phyloP scores from a whole-genome alignment of 53 echinoderm and acorn worm species.

The Zoroaster sp. region DNA sequence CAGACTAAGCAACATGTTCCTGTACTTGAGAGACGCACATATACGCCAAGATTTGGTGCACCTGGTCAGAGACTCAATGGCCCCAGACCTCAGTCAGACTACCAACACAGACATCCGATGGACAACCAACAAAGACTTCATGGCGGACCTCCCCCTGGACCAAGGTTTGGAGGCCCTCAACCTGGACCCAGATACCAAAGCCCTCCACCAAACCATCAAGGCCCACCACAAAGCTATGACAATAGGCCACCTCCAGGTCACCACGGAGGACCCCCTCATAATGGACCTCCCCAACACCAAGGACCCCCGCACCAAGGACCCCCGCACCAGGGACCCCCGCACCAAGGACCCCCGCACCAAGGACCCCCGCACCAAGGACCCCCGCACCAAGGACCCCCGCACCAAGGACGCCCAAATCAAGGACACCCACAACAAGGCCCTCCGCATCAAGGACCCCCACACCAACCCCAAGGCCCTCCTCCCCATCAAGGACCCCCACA shows the following conservation, averaged over 20 bases:
- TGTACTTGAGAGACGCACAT: slow-evolving; percentile 23
- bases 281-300: not conserved
- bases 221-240: not conserved
- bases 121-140: not conserved
- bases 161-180: not conserved
- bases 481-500: slow-evolving; percentile 15
- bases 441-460: not conserved
- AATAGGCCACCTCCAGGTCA: slow-evolving; percentile 4
- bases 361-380: slow-evolving; percentile 7
- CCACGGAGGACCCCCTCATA: not conserved
- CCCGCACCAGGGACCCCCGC: slow-evolving; percentile 22
- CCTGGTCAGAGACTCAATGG: not conserved
- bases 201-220: slow-evolving; percentile 2
- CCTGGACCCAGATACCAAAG: slow-evolving; percentile 14
- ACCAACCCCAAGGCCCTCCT: slow-evolving; percentile 10
- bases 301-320: slow-evolving; percentile 4
- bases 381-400: slow-evolving; percentile 6
- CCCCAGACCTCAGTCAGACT: slow-evolving; percentile 25
- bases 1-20: slow-evolving; percentile 17
- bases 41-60: not conserved
- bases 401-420: slow-evolving; percentile 1
- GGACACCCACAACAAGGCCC: not conserved
- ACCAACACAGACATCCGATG: slow-evolving; percentile 10
- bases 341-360: slow-evolving; percentile 9
- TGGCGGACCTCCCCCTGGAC: not conserved